Conservation (phyloP, 2,888 invertebrate genomes). For the Sialis lutaria region DNA sequence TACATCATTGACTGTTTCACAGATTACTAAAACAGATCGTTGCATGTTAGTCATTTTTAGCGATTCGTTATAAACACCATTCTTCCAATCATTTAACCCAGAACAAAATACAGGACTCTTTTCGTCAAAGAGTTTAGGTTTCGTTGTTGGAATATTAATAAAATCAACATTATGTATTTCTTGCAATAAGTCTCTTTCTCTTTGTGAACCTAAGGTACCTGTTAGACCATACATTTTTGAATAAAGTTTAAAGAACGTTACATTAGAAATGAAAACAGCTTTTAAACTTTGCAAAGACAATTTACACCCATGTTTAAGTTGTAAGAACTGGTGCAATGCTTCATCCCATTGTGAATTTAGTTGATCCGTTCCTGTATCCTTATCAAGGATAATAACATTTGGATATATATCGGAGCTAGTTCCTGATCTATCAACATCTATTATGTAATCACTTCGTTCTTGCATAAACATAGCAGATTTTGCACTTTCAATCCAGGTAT, state of each 20-base stretch:
- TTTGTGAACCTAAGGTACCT: slow-evolving; percentile 20
- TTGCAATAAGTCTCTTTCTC: slow-evolving; percentile 16
- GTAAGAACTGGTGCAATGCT: slow-evolving; percentile 23
- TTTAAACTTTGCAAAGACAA: slow-evolving; percentile 18
- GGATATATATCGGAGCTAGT: slow-evolving; percentile 11
- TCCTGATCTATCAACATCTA: slow-evolving; percentile 15
- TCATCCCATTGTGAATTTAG: slow-evolving; percentile 20
- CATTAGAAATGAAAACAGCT: slow-evolving; percentile 23
- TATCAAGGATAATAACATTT: slow-evolving; percentile 17
- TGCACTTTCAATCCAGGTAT: slow-evolving; percentile 15
- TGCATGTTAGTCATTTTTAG: slow-evolving; percentile 7
- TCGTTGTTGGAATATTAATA: slow-evolving; percentile 17
- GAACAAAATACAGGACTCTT: slow-evolving; percentile 10
- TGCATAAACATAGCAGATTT: slow-evolving; percentile 16
- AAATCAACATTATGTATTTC: slow-evolving; percentile 16
- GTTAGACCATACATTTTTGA: slow-evolving; percentile 20
- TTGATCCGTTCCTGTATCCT: slow-evolving; percentile 21
- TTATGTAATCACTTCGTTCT: slow-evolving; percentile 16
- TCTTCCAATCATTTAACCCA: slow-evolving; percentile 7
- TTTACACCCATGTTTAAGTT: slow-evolving; percentile 21
- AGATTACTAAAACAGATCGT: slow-evolving; percentile 17
- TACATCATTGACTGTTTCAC: slow-evolving; percentile 12
- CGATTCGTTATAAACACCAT: slow-evolving; percentile 7
- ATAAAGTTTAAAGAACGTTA: slow-evolving; percentile 12
- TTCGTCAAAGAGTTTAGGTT: slow-evolving; percentile 13